Conservation (phyloP, 1,140 invertebrate species). For the Cylas formicarius region DNA sequence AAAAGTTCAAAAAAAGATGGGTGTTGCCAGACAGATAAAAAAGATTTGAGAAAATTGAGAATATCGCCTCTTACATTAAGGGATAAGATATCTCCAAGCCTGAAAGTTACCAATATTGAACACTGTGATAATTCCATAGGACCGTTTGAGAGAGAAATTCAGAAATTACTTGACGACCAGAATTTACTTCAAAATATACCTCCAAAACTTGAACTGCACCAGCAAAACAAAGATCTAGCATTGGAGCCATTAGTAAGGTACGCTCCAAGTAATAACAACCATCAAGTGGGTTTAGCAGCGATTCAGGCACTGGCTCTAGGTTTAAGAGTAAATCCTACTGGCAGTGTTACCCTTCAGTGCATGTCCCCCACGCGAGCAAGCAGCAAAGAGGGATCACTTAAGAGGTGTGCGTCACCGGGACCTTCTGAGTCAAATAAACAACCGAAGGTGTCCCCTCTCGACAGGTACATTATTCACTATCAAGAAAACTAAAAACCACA, state of each 20-base stretch:
- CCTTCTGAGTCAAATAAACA: conserved; percentile 38
- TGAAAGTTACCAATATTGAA: conserved; percentile 44
- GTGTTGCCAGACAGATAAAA: conserved; percentile 57
- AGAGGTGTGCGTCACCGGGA: conserved; percentile 36
- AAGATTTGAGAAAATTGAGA: conserved; percentile 44
- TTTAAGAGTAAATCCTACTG: conserved; percentile 37
- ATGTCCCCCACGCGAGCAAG: conserved; percentile 39
- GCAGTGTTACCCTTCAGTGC: conserved; percentile 39
- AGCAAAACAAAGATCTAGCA: conserved; percentile 44
- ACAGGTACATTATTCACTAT: conserved; percentile 39
- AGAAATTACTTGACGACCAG: conserved; percentile 64
- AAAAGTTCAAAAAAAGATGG: conserved; percentile 52
- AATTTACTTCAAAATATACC: conserved; percentile 54
- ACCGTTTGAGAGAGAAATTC: conserved; percentile 65
- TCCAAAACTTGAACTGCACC: conserved; percentile 49
- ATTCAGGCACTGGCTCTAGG: conserved; percentile 52
- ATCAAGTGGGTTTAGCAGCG: conserved; percentile 55
- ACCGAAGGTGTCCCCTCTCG: conserved; percentile 40
- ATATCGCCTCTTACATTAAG: conserved; percentile 44
- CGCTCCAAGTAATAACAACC: conserved; percentile 48
- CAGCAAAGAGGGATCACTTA: conserved; percentile 41
- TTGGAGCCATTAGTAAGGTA: conserved; percentile 41
- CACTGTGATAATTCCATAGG: conserved; percentile 43
- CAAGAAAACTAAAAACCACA: too few relatives aligned
- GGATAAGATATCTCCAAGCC: conserved; percentile 44